Conservation (phyloP, 2,797 vertebrate species). For the Hemibagrus guttatus region DNA sequence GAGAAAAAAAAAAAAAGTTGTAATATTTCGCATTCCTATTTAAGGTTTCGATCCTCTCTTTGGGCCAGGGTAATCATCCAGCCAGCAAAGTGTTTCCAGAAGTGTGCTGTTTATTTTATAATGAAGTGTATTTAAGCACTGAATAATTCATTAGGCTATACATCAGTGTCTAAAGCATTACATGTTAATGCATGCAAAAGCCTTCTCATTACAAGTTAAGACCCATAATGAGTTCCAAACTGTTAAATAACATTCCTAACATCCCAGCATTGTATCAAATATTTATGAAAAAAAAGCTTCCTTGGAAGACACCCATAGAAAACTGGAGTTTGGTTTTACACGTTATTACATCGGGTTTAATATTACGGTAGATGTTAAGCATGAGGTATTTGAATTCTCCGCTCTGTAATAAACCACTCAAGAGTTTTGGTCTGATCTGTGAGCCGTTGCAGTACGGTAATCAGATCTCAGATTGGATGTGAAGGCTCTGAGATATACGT, state of each 20-base stretch:
- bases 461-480: conserved; percentile 31
- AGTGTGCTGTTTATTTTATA: conserved; percentile 11
- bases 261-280: conserved; percentile 21
- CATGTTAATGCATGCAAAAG: conserved; percentile 17
- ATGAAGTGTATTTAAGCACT: neutral
- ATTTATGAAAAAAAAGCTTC: conserved; percentile 21
- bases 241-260: conserved; percentile 24
- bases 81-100: conserved; percentile 15
- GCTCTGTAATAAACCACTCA: conserved; percentile 39
- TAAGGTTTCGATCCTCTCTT: neutral
- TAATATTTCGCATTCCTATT: conserved; percentile 15
- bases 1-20: neutral
- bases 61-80: neutral
- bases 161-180: neutral
- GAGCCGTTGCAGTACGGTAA: conserved; percentile 42
- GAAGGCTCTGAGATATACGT: conserved; percentile 32
- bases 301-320: conserved; percentile 30
- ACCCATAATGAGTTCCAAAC: conserved; percentile 10
- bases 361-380: conserved; percentile 37
- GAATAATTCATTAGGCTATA: conserved; percentile 27
- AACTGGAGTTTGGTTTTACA: conserved; percentile 27
- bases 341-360: conserved; percentile 36
- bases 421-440: conserved; percentile 34
- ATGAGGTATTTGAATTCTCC: conserved; percentile 26
- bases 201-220: conserved; percentile 2